A percentile compares a stretch with the other conserved stretches of the same genome.
phyloP scores from a whole-genome alignment of 2,888 invertebrate species.

The Drosophila prostipennis region DNA sequence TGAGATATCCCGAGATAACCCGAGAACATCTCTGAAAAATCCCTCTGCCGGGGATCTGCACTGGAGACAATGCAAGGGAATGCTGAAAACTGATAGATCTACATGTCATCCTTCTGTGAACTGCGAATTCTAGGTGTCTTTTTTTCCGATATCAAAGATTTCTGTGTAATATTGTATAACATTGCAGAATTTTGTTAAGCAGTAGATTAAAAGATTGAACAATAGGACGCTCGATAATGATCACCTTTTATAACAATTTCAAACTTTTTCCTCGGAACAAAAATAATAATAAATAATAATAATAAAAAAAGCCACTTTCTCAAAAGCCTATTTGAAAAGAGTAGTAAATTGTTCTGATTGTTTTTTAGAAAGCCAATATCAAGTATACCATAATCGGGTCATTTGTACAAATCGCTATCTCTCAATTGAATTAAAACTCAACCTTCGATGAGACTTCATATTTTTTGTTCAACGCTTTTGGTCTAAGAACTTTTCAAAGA shows the following conservation, averaged over 20 bases:
- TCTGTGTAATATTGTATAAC: conserved; percentile 9
- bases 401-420: too few relatives aligned
- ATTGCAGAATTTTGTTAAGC: neutral
- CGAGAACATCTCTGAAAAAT: conserved; percentile 2
- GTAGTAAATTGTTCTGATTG: too few relatives aligned
- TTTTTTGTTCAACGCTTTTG: too few relatives aligned
- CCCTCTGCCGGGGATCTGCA: neutral
- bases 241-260: neutral
- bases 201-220: neutral
- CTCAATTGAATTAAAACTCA: too few relatives aligned
- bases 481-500: too few relatives aligned
- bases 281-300: too few relatives aligned
- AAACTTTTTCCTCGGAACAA: neutral
- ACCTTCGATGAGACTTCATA: too few relatives aligned
- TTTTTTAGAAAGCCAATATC: too few relatives aligned
- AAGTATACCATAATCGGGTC: too few relatives aligned
- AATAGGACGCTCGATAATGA: neutral
- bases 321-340: too few relatives aligned
- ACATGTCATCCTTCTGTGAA: conserved; percentile 13
- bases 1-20: conserved; percentile 21
- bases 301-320: too few relatives aligned
- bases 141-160: neutral
- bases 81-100: conserved; percentile 18
- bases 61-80: conserved; percentile 8
- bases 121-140: conserved; percentile 17